Percentiles rank a stretch among this genome's conserved stretches.
Evolutionary conservation across 2,888 invertebrate species (phyloP).

Genomic region (Hesperia comma): DNA sequence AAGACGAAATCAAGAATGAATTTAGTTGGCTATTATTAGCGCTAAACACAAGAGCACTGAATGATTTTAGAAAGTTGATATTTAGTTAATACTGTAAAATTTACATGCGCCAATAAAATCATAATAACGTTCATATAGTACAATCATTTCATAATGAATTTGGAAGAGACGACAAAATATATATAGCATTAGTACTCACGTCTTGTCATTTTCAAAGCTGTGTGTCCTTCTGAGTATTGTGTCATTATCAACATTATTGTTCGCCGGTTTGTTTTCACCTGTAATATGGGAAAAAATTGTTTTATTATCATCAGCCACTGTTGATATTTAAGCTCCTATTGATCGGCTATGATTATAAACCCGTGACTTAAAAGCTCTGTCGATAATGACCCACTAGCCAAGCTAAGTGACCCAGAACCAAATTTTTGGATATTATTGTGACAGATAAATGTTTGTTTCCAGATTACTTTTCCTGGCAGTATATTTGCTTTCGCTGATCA

Average conservation of each 20-base stretch:
- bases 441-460: too few species aligned
- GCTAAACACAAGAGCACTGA: slow-evolving; percentile 7
- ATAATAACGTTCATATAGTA: slow-evolving; percentile 5
- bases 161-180: not conserved
- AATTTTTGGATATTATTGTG: too few species aligned
- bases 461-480: too few species aligned
- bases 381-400: too few species aligned
- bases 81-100: slow-evolving; percentile 41
- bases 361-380: too few species aligned
- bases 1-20: not conserved
- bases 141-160: slow-evolving; percentile 3
- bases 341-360: too few species aligned
- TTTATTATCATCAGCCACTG: not conserved
- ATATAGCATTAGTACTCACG: slow-evolving; percentile 85
- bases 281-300: slow-evolving; percentile 46
- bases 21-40: slow-evolving; percentile 8
- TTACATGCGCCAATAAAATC: slow-evolving; percentile 46
- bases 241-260: slow-evolving; percentile 66
- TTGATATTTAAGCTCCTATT: too few species aligned
- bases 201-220: slow-evolving; percentile 94
- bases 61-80: slow-evolving; percentile 34
- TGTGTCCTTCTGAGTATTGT: slow-evolving; percentile 90
- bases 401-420: too few species aligned
- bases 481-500: too few species aligned
- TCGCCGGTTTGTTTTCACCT: slow-evolving; percentile 83